Percentiles rank a stretch among this genome's conserved stretches.
Conservation (phyloP, 1,140 invertebrate genomes). For the Calycopis cecrops region DNA sequence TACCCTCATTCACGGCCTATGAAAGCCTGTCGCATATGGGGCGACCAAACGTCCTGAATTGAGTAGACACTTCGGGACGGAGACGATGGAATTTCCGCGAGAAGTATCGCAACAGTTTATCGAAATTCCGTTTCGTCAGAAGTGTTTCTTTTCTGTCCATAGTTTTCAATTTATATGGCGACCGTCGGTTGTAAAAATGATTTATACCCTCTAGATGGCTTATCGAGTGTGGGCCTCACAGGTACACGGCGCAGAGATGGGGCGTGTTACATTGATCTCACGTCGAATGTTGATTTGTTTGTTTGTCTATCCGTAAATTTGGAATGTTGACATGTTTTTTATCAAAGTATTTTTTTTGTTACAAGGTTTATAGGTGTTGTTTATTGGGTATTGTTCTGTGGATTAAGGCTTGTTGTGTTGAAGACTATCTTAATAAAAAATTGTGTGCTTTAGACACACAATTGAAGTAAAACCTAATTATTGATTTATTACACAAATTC, state of each 20-base stretch:
- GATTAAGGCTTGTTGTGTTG: too few relatives aligned
- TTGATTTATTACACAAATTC: too few relatives aligned
- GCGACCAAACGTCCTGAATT: conserved; percentile 14
- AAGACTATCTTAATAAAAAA: too few relatives aligned
- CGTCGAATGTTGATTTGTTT: background rate
- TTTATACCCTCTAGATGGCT: conserved; percentile 49
- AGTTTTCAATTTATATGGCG: conserved; percentile 1
- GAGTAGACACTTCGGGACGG: conserved; percentile 3
- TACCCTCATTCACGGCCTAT: conserved; percentile 44
- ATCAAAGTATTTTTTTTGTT: too few relatives aligned
- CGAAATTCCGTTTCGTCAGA: background rate
- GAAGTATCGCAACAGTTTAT: conserved; percentile 1
- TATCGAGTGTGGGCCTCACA: conserved; percentile 45
- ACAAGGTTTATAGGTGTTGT: too few relatives aligned
- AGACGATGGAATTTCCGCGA: conserved; percentile 1
- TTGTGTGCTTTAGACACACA: too few relatives aligned
- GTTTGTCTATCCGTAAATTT: background rate
- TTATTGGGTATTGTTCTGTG: too few relatives aligned
- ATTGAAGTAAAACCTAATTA: too few relatives aligned
- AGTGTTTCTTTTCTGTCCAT: background rate
- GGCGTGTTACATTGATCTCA: background rate
- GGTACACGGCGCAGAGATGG: conserved; percentile 46
- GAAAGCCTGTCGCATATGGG: conserved; percentile 48
- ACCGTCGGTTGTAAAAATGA: conserved; percentile 50
- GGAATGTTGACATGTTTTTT: too few relatives aligned